Evolutionary conservation across 2,888 invertebrate genomes (phyloP), one percentile per base, ranked within the genome.

Genomic region (Conistra vaccinii): DNA sequence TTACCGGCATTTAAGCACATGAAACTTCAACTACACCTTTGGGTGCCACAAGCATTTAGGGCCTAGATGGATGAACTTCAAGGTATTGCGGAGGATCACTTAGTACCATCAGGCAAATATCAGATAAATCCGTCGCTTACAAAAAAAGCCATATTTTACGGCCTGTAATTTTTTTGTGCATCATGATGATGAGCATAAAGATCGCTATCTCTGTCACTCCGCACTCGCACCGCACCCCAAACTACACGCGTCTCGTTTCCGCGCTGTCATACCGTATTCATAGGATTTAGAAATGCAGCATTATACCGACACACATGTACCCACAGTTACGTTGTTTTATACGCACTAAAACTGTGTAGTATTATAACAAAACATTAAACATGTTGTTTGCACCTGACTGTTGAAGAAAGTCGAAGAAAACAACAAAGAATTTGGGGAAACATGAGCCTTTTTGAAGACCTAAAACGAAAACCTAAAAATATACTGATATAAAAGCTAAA

Each of bases 211-310:
- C 90, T 72, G 0, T 5, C 55, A 84, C n/a, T n/a, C n/a, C n/a
- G n/a, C n/a, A n/a, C 26, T 85, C 63, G 3, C 26, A 45, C 88
- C 86, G 3, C 75, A 76, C 88, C 73, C 57, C 6, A n/a, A 80
- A 73, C 74, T 84, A 86, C 76, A 84, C 87, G 86, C 85, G 84
- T 81, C 88, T 88, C 89, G 89, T 89, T 88, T 87, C 77, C 81
- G 73, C 88, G 85, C 90, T 90, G 93, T 92, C 92, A 94, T 94
- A 92, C 90, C 90, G 90, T 94, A 94, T 94, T 94, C 94, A 94
- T 93, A 85, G 93, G 92, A 92, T 93, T 93, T 92, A 92, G 93
- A 92, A 92, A 92, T 93, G 92, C 91, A 91, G 91, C 92, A 89
- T 90, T 89, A 91, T 89, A 86, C 87, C 86, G 81, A 85, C 89